Percentiles rank a stretch among this genome's conserved stretches.
Evolutionary conservation across 23 tunicate species (phyloP).

Genomic region (Trididemnum nubilum): DNA sequence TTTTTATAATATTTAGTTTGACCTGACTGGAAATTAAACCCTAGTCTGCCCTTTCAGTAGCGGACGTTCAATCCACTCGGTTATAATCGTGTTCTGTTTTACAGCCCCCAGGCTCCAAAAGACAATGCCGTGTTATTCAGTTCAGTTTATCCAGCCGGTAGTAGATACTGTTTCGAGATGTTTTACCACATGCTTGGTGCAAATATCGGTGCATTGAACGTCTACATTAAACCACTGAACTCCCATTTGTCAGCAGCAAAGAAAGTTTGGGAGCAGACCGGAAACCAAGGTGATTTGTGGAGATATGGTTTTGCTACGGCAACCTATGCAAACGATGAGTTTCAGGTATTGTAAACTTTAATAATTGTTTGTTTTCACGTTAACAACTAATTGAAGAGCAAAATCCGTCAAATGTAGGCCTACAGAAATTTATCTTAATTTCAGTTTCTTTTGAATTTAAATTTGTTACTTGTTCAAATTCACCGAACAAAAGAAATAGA

Average conservation of each 20-base stretch:
- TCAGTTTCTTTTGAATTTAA: too few relatives aligned
- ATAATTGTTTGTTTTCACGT: too few relatives aligned
- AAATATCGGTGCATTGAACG: slow-evolving; percentile 58
- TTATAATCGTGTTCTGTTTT: too few relatives aligned
- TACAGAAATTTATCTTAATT: too few relatives aligned
- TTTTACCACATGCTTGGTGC: slow-evolving; percentile 91
- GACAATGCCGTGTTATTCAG: slow-evolving; percentile 68
- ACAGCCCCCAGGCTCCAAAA: slow-evolving; percentile 69
- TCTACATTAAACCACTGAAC: slow-evolving; percentile 62
- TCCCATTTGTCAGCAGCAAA: slow-evolving; percentile 28
- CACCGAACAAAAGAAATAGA: too few relatives aligned
- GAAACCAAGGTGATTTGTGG: slow-evolving; percentile 91
- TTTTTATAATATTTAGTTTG: too few relatives aligned
- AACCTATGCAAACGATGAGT: slow-evolving; percentile 43
- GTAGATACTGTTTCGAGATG: slow-evolving; percentile 80
- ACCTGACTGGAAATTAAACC: too few relatives aligned
- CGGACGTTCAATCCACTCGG: too few relatives aligned
- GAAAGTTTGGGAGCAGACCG: slow-evolving; percentile 63
- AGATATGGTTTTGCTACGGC: slow-evolving; percentile 62
- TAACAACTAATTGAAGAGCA: too few relatives aligned
- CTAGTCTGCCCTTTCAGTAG: too few relatives aligned
- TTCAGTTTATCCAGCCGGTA: slow-evolving; percentile 51
- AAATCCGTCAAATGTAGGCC: too few relatives aligned
- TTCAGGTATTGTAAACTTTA: slow-evolving; percentile 67
- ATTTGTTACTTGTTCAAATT: too few relatives aligned